Percentiles rank a stretch among this genome's conserved stretches.
phyloP scores from a whole-genome alignment of 2,797 vertebrate genomes.

The Pteronotus mesoamericanus region DNA sequence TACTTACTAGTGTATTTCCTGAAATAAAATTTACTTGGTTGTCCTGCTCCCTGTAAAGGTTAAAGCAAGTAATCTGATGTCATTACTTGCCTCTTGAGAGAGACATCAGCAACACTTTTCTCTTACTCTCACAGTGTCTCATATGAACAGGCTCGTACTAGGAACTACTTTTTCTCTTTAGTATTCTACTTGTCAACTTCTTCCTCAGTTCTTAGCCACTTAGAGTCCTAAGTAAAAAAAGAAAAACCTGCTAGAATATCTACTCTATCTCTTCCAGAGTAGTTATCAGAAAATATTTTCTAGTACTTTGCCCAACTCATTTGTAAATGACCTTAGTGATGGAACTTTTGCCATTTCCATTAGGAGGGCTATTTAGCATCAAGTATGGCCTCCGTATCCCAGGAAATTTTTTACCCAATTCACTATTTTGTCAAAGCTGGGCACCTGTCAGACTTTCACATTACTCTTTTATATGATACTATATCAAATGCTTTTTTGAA shows the following conservation, averaged over 20 bases:
- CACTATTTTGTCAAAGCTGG: neutral
- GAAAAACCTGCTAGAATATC: neutral
- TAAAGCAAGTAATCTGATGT: neutral
- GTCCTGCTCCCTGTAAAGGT: neutral
- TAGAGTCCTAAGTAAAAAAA: neutral
- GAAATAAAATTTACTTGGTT: neutral
- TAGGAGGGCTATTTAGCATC: neutral
- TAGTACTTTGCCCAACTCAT: neutral
- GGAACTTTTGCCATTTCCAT: rapidly evolving
- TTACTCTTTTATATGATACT: neutral
- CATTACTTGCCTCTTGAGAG: neutral
- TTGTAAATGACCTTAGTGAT: neutral
- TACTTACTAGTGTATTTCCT: neutral
- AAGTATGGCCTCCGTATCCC: neutral
- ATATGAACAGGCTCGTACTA: neutral
- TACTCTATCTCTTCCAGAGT: neutral
- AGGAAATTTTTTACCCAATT: neutral
- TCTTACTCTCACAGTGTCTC: neutral
- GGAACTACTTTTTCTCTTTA: neutral
- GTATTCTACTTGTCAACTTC: neutral
- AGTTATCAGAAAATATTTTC: conserved; percentile 11
- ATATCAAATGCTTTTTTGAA: neutral
- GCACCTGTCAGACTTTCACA: neutral
- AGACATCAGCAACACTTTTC: neutral
- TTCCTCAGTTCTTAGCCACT: neutral